phyloP scores from a whole-genome alignment of 2,113 vertebrate genomes.

The Nesoenas mayeri region DNA sequence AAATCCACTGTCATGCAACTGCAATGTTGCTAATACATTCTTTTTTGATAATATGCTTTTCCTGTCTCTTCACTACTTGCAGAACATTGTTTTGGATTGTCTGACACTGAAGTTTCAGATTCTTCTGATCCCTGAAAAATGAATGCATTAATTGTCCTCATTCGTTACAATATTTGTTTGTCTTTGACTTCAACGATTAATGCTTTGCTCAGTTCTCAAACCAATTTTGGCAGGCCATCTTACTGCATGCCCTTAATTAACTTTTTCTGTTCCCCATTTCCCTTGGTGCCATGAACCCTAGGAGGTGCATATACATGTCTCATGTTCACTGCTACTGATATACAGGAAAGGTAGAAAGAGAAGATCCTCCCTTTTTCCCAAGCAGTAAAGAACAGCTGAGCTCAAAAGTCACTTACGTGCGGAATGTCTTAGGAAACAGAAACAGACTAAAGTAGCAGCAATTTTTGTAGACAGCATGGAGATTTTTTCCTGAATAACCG shows the following conservation, averaged over 20 bases:
- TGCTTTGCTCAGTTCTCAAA: background rate
- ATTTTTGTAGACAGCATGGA: background rate
- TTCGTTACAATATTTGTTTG: background rate
- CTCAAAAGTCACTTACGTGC: background rate
- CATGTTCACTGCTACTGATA: background rate
- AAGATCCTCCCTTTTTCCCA: background rate
- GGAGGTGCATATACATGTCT: background rate
- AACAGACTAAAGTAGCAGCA: background rate
- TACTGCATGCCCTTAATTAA: background rate
- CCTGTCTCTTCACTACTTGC: background rate
- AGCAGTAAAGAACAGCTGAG: background rate
- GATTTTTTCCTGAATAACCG: background rate
- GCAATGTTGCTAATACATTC: background rate
- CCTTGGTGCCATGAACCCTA: background rate
- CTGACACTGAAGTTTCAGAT: background rate
- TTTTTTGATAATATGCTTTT: background rate
- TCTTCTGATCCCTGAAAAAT: background rate
- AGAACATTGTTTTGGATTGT: background rate
- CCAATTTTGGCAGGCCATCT: background rate
- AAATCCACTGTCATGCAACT: background rate
- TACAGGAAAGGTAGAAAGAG: background rate
- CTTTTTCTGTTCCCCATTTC: background rate
- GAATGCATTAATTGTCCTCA: background rate
- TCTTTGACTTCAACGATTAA: background rate
- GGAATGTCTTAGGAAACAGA: background rate